phyloP scores from a whole-genome alignment of 2,113 vertebrate genomes.

The Ahaetulla prasina region DNA sequence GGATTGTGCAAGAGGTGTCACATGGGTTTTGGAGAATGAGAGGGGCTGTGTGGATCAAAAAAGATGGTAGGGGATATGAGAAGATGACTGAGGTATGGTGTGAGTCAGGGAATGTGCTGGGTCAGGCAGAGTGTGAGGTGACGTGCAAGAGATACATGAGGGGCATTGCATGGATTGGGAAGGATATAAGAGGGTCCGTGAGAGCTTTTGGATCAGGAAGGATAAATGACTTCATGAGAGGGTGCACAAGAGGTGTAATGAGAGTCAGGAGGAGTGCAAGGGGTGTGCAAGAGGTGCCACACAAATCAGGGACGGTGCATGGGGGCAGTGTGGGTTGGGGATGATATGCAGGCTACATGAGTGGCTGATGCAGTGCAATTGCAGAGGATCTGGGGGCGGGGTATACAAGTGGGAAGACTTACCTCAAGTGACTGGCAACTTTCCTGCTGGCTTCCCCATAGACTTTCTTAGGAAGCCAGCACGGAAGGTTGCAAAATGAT shows the following conservation, averaged over 20 bases:
- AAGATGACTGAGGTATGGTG: neutral
- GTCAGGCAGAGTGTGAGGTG: neutral
- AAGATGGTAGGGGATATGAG: neutral
- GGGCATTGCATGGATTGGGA: neutral
- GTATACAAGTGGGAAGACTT: neutral
- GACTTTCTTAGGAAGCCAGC: neutral
- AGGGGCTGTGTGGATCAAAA: neutral
- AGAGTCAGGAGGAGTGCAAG: neutral
- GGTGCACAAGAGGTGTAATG: neutral
- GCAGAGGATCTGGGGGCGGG: neutral
- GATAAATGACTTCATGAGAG: neutral
- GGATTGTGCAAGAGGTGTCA: neutral
- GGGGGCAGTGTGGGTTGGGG: neutral
- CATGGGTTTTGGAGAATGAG: neutral
- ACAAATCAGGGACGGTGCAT: neutral
- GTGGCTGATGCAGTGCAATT: neutral
- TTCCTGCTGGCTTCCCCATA: neutral
- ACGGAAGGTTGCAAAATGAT: neutral
- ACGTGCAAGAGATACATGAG: neutral
- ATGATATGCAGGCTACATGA: neutral
- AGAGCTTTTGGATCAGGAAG: neutral
- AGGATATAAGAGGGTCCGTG: neutral
- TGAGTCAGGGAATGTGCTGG: neutral
- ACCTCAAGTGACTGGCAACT: neutral
- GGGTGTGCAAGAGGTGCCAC: neutral